Evolutionary conservation across 2,113 vertebrate species (phyloP).

Genomic region (Labrus mixtus): DNA sequence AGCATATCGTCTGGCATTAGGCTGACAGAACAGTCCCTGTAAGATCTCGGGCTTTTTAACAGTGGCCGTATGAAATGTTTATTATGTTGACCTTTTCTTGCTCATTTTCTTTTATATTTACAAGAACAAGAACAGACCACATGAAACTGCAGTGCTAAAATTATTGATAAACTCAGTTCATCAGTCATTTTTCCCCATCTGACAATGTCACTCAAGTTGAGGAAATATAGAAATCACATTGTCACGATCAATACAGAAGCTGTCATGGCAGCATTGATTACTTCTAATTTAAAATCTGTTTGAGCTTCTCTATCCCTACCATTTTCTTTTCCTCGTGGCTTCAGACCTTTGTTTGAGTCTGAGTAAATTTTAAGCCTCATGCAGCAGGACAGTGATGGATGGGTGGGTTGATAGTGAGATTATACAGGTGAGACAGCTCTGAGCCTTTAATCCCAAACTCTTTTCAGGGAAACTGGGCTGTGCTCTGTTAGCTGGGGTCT

Average conservation of each 20-base stretch:
- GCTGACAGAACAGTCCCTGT: constrained; percentile 60
- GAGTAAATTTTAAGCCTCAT: constrained; percentile 50
- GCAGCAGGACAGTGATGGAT: constrained; percentile 66
- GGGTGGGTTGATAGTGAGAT: constrained; percentile 64
- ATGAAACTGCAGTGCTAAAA: constrained; percentile 30
- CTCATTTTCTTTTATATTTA: constrained; percentile 60
- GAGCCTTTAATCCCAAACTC: constrained; percentile 66
- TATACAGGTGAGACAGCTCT: constrained; percentile 66
- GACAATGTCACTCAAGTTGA: constrained; percentile 48
- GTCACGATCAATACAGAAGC: constrained; percentile 52
- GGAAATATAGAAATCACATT: constrained; percentile 22
- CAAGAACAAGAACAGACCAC: constrained; percentile 16
- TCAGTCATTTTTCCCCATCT: constrained; percentile 26
- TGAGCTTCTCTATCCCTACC: constrained; percentile 44
- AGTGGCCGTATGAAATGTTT: constrained; percentile 36
- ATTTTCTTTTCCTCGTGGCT: constrained; percentile 28
- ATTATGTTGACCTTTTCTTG: constrained; percentile 60
- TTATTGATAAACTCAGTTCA: constrained; percentile 35
- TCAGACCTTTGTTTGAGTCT: constrained; percentile 42
- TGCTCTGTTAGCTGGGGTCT: constrained; percentile 26
- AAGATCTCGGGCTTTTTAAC: constrained; percentile 53
- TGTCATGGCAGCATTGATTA: constrained; percentile 64
- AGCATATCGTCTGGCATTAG: constrained; percentile 52
- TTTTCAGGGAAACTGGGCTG: constrained; percentile 49
- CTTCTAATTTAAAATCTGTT: constrained; percentile 51